Evolutionary conservation across 2,888 invertebrate species (phyloP).

Genomic region (Cataglyphis livida): DNA sequence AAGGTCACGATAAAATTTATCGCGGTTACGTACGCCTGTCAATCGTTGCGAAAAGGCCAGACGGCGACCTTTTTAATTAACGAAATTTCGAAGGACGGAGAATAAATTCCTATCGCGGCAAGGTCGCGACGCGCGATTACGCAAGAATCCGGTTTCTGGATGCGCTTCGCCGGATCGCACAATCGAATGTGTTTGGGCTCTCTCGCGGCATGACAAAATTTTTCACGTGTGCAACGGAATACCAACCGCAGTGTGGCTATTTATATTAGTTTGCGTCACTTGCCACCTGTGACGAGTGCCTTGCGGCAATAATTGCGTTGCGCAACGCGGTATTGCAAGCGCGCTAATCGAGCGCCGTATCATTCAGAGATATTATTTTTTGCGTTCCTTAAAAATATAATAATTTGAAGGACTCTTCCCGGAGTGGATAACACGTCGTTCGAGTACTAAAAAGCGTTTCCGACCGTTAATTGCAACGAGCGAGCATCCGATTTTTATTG

Average conservation of each 20-base stretch:
- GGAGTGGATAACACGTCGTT: slow-evolving; percentile 19
- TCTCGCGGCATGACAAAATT: slow-evolving; percentile 60
- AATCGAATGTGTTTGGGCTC: slow-evolving; percentile 24
- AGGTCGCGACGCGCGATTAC: slow-evolving; percentile 44
- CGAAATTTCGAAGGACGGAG: slow-evolving; percentile 19
- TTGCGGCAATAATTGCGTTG: slow-evolving; percentile 66
- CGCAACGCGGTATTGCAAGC: slow-evolving; percentile 37
- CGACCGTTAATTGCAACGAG: slow-evolving; percentile 28
- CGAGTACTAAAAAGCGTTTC: neutral
- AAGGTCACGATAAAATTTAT: slow-evolving; percentile 38
- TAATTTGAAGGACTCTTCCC: slow-evolving; percentile 38
- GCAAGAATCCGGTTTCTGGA: slow-evolving; percentile 44
- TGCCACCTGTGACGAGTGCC: slow-evolving; percentile 55
- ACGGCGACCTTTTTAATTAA: slow-evolving; percentile 13
- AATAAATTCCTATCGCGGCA: neutral
- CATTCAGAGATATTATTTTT: slow-evolving; percentile 10
- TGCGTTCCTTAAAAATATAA: slow-evolving; percentile 44
- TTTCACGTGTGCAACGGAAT: slow-evolving; percentile 56
- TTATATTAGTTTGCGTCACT: slow-evolving; percentile 71
- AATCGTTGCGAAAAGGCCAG: slow-evolving; percentile 7
- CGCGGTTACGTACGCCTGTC: neutral
- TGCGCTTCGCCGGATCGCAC: slow-evolving; percentile 1
- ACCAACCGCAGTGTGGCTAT: slow-evolving; percentile 50
- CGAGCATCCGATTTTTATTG: slow-evolving; percentile 7
- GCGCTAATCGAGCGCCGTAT: slow-evolving; percentile 30